Evolutionary conservation across 2,797 vertebrate genomes (phyloP), one percentile per base, ranked within the genome.

Genomic region (Smutsia gigantea): DNA sequence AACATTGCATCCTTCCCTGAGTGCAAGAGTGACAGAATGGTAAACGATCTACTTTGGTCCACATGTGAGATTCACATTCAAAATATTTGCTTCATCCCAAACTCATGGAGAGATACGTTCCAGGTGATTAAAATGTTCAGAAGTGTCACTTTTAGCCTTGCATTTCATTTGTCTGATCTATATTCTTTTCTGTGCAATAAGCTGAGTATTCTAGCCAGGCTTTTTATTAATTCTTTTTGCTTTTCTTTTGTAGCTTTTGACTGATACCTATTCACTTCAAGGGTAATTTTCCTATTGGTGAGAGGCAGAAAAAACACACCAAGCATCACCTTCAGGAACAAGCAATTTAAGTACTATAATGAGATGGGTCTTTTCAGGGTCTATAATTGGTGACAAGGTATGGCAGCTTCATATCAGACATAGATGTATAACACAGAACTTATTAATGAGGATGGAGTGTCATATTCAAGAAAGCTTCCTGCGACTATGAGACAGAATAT

Each of bases 341-440:
- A 98, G 98, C 79, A 96, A 90, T 98, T 78, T 98, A 98, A 98
- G 98, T 97, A 96, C 96, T 96, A 88, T 99, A 98, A 99, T 98
- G 98, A 99, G 98, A 98, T 88, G 88, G 97, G 97, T 98, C 98
- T 98, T 98, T 98, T 97, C 98, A 98, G 96, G 98, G 91, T 95
- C 97, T 98, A 71, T 98, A 99, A 99, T 98, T 99, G 98, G 98
- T 98, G 98, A 98, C 98, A 98, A 98, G 97, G 97, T 98, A 98
- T 98, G 98, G 98, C 98, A 98, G 98, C 87, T 98, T 98, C 97
- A 1, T 97, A 99, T 98, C 98, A 98, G 98, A 98, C 97, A 98
- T 96, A 97, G 97, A 97, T 98, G 97, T 98, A 98, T 89, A 98
- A 98, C 97, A 98, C 85, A 96, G 96, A 90, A 94, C 97, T 98